Conservation (phyloP, 2,888 invertebrate genomes). For the Thyatira batis region DNA sequence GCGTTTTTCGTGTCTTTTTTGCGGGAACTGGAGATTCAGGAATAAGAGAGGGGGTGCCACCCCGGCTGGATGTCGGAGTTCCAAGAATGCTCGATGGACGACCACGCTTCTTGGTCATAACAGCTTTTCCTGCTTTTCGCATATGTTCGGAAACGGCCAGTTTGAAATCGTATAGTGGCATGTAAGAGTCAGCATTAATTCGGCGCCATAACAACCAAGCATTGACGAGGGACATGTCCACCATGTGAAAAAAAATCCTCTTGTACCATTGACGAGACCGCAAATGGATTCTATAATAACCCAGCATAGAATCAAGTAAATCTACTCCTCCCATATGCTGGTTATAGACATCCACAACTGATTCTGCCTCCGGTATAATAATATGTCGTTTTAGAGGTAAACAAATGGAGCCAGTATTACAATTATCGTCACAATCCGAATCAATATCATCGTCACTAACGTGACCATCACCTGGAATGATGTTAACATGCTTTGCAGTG, state of each 20-base stretch:
- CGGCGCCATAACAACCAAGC: too few relatives aligned
- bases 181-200: not conserved
- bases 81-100: conserved; percentile 8
- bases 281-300: too few relatives aligned
- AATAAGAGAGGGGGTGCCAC: not conserved
- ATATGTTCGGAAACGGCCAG: conserved; percentile 10
- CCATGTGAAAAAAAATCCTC: too few relatives aligned
- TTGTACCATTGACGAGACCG: too few relatives aligned
- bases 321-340: too few relatives aligned
- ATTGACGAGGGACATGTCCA: too few relatives aligned
- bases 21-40: conserved; percentile 8
- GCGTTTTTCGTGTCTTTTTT: conserved; percentile 14
- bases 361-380: conserved; percentile 6
- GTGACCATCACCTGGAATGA: conserved; percentile 7
- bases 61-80: conserved; percentile 5
- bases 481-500: conserved; percentile 8
- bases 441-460: conserved; percentile 6
- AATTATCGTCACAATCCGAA: conserved; percentile 5
- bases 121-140: conserved; percentile 10
- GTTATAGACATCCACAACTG: not conserved
- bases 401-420: not conserved
- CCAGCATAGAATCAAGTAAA: too few relatives aligned
- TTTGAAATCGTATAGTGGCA: conserved; percentile 14
- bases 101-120: conserved; percentile 11
- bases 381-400: conserved; percentile 2